A percentile compares a stretch with the other conserved stretches of the same genome.
These are phyloP conservation scores for Romanogobio albipinnatus DNA, from an alignment of 2,113 vertebrate species.

Conservation along the genomic window DNA sequence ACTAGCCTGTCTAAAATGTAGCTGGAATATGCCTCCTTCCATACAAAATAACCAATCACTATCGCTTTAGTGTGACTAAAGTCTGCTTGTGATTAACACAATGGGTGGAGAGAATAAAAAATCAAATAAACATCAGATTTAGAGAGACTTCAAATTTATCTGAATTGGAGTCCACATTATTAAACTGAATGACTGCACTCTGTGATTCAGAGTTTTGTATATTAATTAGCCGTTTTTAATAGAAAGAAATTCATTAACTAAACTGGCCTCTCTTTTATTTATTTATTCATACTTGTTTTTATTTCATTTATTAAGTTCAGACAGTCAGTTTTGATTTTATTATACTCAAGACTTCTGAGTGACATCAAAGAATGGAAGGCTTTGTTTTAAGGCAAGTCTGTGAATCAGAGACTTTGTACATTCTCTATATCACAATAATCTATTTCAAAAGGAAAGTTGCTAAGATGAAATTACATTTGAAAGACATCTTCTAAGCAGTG, in stretches of 20 bases:
- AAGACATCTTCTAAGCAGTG: not conserved
- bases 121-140: not conserved
- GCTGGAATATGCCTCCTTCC: not conserved
- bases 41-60: not conserved
- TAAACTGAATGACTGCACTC: not conserved
- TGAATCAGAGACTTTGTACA: not conserved
- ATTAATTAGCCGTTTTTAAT: not conserved
- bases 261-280: not conserved
- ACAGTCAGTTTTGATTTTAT: not conserved
- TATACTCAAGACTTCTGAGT: not conserved
- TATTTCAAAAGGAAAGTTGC: not conserved
- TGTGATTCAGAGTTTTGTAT: not conserved
- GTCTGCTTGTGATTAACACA: not conserved
- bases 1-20: not conserved
- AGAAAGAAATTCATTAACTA: not conserved
- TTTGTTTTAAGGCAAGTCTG: slow-evolving; percentile 9
- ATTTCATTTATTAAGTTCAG: not conserved
- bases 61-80: not conserved
- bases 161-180: not conserved
- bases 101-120: not conserved
- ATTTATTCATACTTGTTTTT: not conserved
- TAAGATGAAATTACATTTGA: not conserved
- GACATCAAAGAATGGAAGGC: not conserved
- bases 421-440: not conserved
- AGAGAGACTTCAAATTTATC: not conserved